A percentile compares a stretch with the other conserved stretches of the same genome.
These are phyloP conservation scores for Tineola bisselliella DNA, from an alignment of 2,888 invertebrate genomes.

Conservation along the genomic window DNA sequence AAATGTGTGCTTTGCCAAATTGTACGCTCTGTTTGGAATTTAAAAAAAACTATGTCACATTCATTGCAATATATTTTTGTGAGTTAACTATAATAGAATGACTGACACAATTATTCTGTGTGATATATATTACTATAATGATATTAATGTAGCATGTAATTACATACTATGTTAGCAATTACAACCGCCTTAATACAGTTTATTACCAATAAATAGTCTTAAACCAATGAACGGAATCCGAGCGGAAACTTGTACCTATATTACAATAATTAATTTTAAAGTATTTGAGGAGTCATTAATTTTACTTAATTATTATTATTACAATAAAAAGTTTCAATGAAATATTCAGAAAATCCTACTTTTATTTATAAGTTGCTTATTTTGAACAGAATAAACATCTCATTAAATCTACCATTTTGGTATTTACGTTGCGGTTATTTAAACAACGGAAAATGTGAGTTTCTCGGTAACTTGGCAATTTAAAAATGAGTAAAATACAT, in stretches of 20 bases:
- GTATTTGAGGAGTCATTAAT: too few species aligned
- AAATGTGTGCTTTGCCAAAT: too few species aligned
- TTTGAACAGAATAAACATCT: background rate
- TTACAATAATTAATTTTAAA: too few species aligned
- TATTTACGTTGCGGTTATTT: conserved; percentile 1
- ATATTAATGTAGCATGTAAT: background rate
- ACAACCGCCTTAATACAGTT: background rate
- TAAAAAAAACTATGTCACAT: too few species aligned
- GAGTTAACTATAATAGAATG: too few species aligned
- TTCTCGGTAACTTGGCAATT: background rate
- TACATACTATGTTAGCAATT: background rate
- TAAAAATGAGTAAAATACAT: background rate
- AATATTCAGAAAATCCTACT: background rate
- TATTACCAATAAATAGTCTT: background rate
- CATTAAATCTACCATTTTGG: background rate
- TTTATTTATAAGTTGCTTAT: background rate
- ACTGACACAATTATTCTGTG: too few species aligned
- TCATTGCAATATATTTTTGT: too few species aligned
- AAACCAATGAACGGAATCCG: too few species aligned
- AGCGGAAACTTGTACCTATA: background rate
- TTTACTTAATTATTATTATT: too few species aligned
- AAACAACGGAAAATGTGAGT: background rate
- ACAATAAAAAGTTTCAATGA: too few species aligned
- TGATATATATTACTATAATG: too few species aligned
- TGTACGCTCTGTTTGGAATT: too few species aligned